Evolutionary conservation across 1,140 invertebrate species (phyloP), one percentile per base, ranked within the genome.

Genomic region (Heliothis subflexa): DNA sequence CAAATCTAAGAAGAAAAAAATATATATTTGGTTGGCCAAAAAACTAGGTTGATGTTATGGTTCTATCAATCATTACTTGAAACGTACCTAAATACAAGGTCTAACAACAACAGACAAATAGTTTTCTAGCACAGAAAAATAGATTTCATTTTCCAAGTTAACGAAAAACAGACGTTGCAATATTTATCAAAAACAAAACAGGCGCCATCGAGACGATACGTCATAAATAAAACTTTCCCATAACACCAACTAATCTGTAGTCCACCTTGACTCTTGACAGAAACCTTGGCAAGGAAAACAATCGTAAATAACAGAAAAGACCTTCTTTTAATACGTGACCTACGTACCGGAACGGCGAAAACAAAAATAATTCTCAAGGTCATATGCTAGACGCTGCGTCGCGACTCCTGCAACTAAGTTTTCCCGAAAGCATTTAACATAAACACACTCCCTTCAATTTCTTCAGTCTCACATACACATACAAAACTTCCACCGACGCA

Each of bases 241-340:
- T 11, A 21, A 57, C 55, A n/a, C 16, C 3, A 57, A 57, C 16
- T 57, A 57, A 57, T 33, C 13, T 13, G 13, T 57, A 13, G 25
- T 40, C 25, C 28, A 40, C 59, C 25, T 62, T 62, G 21, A 57
- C 14, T 11, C 59, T 40, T 62, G 59, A 40, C 59, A 62, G 16
- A 25, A 57, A 40, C 59, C 28, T 62, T 40, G 59, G 21, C 4
- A n/a, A 40, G 25, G 21, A 33, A 62, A 62, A 62, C 59, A 62
- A 40, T 12, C 14, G 59, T 62, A 40, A 62, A 62, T 62, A 62
- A 62, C 28, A 11, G 55, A 16, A 12, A 62, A 62, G 21, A 28
- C 12, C 5, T 62, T 62, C 3, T 7, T 28, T 62, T 13, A 33
- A 40, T 28, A 40, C 59, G 59, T 62, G 59, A 33, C 21, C 25